Conservation (phyloP, 2,113 vertebrate genomes). For the Paramisgurnus dabryanus region DNA sequence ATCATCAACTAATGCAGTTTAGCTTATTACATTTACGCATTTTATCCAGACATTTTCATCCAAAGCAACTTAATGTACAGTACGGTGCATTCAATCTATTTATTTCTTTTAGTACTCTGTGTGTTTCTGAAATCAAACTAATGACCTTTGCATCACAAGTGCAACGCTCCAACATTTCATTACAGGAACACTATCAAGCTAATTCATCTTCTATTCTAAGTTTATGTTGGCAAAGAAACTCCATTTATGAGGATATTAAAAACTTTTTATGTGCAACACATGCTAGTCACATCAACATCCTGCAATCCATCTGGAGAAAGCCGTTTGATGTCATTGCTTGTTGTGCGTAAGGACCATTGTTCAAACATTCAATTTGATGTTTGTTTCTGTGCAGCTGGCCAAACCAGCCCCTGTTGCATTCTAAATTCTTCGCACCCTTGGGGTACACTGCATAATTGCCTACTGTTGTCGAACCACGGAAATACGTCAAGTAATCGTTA, state of each 20-base stretch:
- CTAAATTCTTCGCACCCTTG: neutral
- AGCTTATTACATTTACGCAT: too few species aligned
- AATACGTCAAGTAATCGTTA: neutral
- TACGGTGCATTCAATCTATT: too few species aligned
- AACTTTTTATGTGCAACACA: neutral
- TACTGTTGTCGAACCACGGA: neutral
- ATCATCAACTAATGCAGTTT: too few species aligned
- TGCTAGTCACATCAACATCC: neutral
- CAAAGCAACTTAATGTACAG: too few species aligned
- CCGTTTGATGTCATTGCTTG: constrained; percentile 1
- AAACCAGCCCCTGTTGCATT: neutral
- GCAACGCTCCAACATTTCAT: too few species aligned
- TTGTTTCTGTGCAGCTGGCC: constrained; percentile 34
- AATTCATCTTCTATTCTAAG: too few species aligned
- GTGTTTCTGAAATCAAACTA: too few species aligned
- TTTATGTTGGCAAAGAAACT: too few species aligned
- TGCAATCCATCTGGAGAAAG: neutral
- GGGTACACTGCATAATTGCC: neutral
- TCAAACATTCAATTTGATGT: constrained; percentile 24
- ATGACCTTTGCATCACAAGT: too few species aligned
- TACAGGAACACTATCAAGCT: too few species aligned
- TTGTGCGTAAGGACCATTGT: constrained; percentile 22
- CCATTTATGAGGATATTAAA: neutral
- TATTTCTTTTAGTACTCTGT: too few species aligned
- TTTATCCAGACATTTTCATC: too few species aligned